These are phyloP conservation scores for Lepidostoma basale DNA, from an alignment of 1,140 invertebrate genomes.

Conservation along the genomic window DNA sequence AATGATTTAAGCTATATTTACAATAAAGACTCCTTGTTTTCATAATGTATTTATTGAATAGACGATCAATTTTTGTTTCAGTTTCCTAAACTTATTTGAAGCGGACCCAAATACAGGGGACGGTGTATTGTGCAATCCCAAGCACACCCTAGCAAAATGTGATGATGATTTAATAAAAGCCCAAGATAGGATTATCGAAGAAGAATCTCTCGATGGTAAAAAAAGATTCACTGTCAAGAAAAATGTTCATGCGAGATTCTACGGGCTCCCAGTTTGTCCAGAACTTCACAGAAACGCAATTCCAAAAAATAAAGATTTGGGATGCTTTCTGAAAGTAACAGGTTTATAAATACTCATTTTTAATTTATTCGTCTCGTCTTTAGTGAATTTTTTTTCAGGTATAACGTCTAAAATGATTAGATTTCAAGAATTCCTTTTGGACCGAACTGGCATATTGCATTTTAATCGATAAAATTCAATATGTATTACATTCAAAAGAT, in stretches of 20 bases:
- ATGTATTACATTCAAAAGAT: no score
- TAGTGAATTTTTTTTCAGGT: no score
- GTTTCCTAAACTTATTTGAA: constrained; percentile 59
- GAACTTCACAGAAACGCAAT: constrained; percentile 65
- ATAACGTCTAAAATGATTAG: no score
- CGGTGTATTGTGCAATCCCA: constrained; percentile 54
- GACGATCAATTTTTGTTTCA: constrained; percentile 35
- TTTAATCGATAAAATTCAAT: neutral
- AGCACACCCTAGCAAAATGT: constrained; percentile 61
- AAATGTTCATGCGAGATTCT: constrained; percentile 70
- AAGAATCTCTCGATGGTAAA: constrained; percentile 51
- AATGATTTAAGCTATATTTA: constrained; percentile 3
- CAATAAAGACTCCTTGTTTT: neutral
- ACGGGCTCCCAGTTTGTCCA: constrained; percentile 64
- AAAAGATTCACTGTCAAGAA: constrained; percentile 62
- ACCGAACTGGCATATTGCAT: neutral
- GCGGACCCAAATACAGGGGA: constrained; percentile 57
- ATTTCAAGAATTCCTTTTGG: no score
- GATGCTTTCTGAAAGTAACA: constrained; percentile 68
- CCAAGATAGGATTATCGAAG: constrained; percentile 63
- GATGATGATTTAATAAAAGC: constrained; percentile 67
- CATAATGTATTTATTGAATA: no score
- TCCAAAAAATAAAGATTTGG: constrained; percentile 70
- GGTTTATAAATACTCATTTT: constrained; percentile 51
- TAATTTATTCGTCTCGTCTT: no score